Evolutionary conservation across 1,140 invertebrate species (phyloP).

Genomic region (Cydia strobilella): DNA sequence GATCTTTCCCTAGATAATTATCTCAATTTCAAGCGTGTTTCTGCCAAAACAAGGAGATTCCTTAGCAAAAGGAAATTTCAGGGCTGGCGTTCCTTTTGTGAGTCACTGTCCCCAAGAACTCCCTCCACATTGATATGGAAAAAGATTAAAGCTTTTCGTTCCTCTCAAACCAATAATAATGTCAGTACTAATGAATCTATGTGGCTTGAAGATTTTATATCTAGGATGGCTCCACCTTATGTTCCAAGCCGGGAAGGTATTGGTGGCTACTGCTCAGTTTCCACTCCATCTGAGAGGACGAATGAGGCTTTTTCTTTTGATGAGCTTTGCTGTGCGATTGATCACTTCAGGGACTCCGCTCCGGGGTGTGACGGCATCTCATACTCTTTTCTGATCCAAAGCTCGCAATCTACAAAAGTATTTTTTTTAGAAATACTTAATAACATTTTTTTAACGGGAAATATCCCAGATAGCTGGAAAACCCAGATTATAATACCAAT

Average conservation of each 20-base stretch:
- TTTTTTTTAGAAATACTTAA: conserved; percentile 33
- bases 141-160: conserved; percentile 41
- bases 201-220: neutral
- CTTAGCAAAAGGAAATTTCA: conserved; percentile 41
- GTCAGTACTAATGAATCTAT: too few species aligned
- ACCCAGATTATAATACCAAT: too few species aligned
- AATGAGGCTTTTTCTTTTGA: conserved; percentile 10
- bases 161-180: neutral
- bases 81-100: conserved; percentile 43
- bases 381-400: conserved; percentile 36
- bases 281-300: neutral
- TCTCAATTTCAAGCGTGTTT: conserved; percentile 26
- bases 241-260: neutral
- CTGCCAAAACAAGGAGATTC: conserved; percentile 34
- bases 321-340: neutral
- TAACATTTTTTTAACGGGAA: conserved; percentile 8
- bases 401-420: neutral
- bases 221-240: conserved; percentile 34
- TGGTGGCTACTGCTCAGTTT: too few species aligned
- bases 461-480: conserved; percentile 35
- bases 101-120: conserved; percentile 37
- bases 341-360: neutral
- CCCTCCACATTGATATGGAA: conserved; percentile 39
- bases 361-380: conserved; percentile 39
- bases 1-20: too few species aligned